Evolutionary conservation across 1,140 invertebrate genomes (phyloP).

Genomic region (Pseudomyrmex flavicornis): DNA sequence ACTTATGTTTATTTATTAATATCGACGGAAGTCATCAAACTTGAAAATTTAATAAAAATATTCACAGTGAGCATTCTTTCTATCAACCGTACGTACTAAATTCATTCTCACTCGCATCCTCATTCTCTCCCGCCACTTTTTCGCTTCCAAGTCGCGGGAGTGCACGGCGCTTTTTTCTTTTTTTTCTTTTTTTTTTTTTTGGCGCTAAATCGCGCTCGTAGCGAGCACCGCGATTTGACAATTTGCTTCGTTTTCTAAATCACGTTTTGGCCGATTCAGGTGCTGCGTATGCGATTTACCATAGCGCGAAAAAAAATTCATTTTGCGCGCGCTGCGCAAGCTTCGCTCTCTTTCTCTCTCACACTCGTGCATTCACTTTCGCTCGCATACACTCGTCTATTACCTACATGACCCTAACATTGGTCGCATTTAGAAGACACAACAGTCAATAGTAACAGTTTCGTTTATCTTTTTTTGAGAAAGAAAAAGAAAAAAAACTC

Average conservation of each 20-base stretch:
- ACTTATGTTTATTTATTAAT: conserved; percentile 86
- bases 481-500: too few species aligned
- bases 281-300: too few species aligned
- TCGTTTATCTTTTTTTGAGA: too few species aligned
- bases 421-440: conserved; percentile 24
- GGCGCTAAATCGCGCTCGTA: too few species aligned
- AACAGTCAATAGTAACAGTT: background rate
- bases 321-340: too few species aligned
- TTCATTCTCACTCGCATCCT: conserved; percentile 47
- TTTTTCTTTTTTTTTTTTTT: too few species aligned
- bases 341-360: conserved; percentile 63
- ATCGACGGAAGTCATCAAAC: conserved; percentile 85
- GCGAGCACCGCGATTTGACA: too few species aligned
- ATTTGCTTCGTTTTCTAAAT: too few species aligned
- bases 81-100: conserved; percentile 71
- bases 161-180: too few species aligned
- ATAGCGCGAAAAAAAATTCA: too few species aligned
- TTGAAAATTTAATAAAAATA: conserved; percentile 87
- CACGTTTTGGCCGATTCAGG: too few species aligned
- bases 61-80: conserved; percentile 85
- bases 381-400: conserved; percentile 65
- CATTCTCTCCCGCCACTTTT: conserved; percentile 10
- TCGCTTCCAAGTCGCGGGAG: too few species aligned
- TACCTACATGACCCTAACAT: conserved; percentile 63
- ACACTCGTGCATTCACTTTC: conserved; percentile 42